Percentiles rank a stretch among this genome's conserved stretches.
phyloP scores from a whole-genome alignment of 2,888 invertebrate species.

The Branchipolynoe longqiensis region DNA sequence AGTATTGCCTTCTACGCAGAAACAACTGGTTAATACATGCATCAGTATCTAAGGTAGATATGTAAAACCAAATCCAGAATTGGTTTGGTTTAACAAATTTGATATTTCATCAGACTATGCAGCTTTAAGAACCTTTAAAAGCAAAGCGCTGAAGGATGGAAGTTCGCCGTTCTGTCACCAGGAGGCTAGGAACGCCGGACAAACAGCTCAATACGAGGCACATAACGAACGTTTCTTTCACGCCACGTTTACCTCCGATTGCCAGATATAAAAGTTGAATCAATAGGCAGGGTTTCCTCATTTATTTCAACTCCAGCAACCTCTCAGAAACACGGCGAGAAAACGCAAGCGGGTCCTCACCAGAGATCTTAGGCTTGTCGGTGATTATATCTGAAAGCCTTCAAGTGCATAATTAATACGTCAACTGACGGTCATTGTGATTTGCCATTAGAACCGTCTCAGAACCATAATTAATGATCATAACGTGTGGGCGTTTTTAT shows the following conservation, averaged over 20 bases:
- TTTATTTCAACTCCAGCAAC: background rate
- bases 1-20: too few relatives aligned
- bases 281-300: background rate
- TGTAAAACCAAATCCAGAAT: too few relatives aligned
- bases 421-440: background rate
- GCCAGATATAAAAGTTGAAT: constrained; percentile 9
- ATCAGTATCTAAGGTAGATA: too few relatives aligned
- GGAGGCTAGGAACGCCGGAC: background rate
- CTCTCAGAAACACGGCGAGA: background rate
- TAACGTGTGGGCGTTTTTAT: background rate
- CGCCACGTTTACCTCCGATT: background rate
- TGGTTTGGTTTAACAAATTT: too few relatives aligned
- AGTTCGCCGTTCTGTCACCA: too few relatives aligned
- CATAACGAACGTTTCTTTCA: background rate
- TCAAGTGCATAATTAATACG: background rate
- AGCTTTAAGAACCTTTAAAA: too few relatives aligned
- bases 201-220: constrained; percentile 2
- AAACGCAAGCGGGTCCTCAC: too few relatives aligned
- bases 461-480: background rate
- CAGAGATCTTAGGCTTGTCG: too few relatives aligned
- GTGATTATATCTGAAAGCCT: background rate
- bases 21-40: too few relatives aligned
- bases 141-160: too few relatives aligned
- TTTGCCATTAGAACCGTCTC: constrained; percentile 20
- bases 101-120: too few relatives aligned